A percentile compares a stretch with the other conserved stretches of the same genome.
Conservation (phyloP, 2,113 vertebrate species). For the Siniperca chuatsi region DNA sequence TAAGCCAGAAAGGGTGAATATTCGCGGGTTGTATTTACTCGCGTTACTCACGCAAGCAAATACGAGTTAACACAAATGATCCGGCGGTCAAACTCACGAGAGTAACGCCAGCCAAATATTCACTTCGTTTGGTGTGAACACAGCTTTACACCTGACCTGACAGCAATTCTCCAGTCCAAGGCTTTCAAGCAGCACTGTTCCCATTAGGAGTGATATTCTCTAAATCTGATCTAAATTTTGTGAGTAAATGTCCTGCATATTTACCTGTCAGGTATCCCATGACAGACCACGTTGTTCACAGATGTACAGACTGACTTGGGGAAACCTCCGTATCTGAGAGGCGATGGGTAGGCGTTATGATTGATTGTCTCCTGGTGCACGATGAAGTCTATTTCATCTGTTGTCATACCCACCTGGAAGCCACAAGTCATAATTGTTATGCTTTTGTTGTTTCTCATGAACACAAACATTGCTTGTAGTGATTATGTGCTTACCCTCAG, state of each 20-base stretch:
- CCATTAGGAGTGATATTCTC: neutral
- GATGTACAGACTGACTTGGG: slow-evolving; percentile 99
- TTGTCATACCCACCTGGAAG: slow-evolving; percentile 96
- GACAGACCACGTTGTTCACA: slow-evolving; percentile 98
- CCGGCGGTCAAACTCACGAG: no score
- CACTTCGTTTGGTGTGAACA: no score
- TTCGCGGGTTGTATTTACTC: no score
- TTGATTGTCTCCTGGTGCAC: slow-evolving; percentile 95
- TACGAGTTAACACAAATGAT: no score
- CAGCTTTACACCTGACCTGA: no score
- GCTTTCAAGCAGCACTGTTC: neutral
- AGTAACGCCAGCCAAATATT: no score
- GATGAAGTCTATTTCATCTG: slow-evolving; percentile 96
- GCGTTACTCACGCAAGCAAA: no score
- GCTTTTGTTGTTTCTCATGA: neutral
- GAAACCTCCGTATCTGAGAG: slow-evolving; percentile 94
- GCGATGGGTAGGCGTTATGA: slow-evolving; percentile 96
- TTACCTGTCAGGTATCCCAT: slow-evolving; percentile 99
- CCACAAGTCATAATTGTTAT: slow-evolving; percentile 6
- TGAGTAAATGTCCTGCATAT: slow-evolving; percentile 25
- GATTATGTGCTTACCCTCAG: slow-evolving; percentile 87
- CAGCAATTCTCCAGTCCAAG: neutral
- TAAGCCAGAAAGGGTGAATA: no score
- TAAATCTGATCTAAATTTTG: neutral
- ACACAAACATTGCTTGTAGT: neutral